Evolutionary conservation across 2,797 vertebrate species (phyloP), one percentile per base, ranked within the genome.

Genomic region (Varecia variegata): DNA sequence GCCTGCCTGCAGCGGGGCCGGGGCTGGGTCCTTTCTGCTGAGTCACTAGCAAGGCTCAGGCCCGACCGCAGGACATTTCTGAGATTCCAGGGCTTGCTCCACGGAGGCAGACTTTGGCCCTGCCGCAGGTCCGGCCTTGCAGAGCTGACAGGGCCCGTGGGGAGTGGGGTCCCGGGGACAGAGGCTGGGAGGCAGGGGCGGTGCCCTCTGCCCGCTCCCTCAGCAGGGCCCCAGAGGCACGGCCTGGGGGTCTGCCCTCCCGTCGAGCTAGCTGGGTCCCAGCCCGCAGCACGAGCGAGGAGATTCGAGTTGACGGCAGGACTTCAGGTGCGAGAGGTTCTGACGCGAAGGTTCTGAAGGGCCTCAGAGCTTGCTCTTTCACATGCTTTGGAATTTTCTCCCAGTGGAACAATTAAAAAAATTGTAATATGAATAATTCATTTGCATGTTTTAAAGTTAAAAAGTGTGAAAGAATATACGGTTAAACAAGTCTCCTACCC

Each of bases 21-120:
- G 45, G 73, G 65, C 56, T 12, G 0, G 56, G 80, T 3, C 77
- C 90, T 90, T 94, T 89, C 58, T 92, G 95, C 95, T 93, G 97
- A 97, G 94, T 95, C 97, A 92, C 92, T 40, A 21, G 9, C 21
- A 0, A 7, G 23, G 58, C 50, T 9, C 43, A 45, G 93, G 52
- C 92, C 92, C 71, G 92, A 92, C 96, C 97, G 73, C 96, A 96
- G 85, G 73, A 82, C 96, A 91, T 97, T 96, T 95, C 73, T 96
- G 90, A 94, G 68, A 97, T 96, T 96, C 97, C 97, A 88, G 92
- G 65, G 47, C 92, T 67, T 71, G 56, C 25, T 67, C 52, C 40
- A 60, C 79, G 13, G 92, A 83, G 68, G 68, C 52, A 27, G 58
- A 65, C 92, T 2, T n/a, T 27, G 58, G 77, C 80, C 62, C 40